phyloP scores from a whole-genome alignment of 1,140 invertebrate species.

The Lasioglossum baleicum region DNA sequence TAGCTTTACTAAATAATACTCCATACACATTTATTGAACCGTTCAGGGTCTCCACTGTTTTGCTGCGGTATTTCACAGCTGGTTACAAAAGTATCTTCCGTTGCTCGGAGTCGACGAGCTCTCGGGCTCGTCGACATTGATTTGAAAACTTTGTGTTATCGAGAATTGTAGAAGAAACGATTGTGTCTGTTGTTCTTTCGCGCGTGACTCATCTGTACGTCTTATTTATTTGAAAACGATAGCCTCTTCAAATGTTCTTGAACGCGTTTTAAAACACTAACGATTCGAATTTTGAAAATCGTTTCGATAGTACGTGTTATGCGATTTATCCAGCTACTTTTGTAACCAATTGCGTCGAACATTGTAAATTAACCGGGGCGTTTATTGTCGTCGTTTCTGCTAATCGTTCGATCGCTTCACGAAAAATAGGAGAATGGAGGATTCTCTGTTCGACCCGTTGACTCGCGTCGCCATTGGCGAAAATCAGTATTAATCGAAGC shows the following conservation, averaged over 20 bases:
- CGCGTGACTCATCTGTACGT: too few relatives aligned
- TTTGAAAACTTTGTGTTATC: not conserved
- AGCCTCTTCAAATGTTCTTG: too few relatives aligned
- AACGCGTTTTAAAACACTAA: too few relatives aligned
- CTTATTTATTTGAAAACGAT: too few relatives aligned
- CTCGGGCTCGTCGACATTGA: not conserved
- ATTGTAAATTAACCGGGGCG: slow-evolving; percentile 1
- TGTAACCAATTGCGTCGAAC: not conserved
- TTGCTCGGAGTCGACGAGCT: too few relatives aligned
- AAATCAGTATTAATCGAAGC: slow-evolving; percentile 1
- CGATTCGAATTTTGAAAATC: too few relatives aligned
- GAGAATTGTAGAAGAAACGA: not conserved
- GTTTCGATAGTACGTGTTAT: too few relatives aligned
- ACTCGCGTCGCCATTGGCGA: not conserved
- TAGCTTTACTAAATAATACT: slow-evolving; percentile 30
- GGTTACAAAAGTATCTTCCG: slow-evolving; percentile 8
- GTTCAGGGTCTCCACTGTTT: slow-evolving; percentile 48
- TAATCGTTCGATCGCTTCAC: not conserved
- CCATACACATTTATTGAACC: slow-evolving; percentile 49
- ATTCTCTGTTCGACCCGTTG: not conserved
- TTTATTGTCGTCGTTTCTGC: not conserved
- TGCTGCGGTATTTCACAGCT: not conserved
- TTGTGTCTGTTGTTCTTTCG: too few relatives aligned
- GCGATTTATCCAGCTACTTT: not conserved
- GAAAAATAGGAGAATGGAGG: not conserved